Base-by-base conservation (phyloP, 2,888 invertebrate species). In the Dusona sp. region DNA sequence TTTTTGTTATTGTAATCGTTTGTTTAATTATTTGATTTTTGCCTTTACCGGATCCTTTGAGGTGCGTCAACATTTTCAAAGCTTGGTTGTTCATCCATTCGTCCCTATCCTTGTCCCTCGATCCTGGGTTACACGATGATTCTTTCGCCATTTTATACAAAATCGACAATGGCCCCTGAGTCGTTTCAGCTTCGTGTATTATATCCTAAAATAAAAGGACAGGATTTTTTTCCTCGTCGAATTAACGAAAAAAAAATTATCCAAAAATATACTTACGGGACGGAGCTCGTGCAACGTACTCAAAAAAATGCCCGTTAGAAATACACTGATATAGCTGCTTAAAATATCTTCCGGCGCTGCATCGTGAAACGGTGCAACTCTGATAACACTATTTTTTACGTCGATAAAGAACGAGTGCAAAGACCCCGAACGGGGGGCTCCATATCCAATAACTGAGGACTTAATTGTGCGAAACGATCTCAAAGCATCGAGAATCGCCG, bases 301-400 rank as follows among this genome's bases (percentile, higher is more conserved):
- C 91, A 94, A 93, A 22, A 93, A 93, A 73, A 95, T 90, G 73
- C 95, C 95, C 29, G 96, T 94, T 79, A 97, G 92, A 38, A 96
- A 95, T 7, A 97, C 96, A 90, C 97, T 96, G 89, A 96, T 97
- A 92, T 97, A 97, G 7, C 96, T 96, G 91, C 96, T 95, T 13
- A 97, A 91, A n/a, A 97, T 94, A 88, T 96, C 96, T 74, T 94
- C 93, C 0, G 95, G 91, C 0, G 90, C 92, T 33, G 95, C 95
- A n/a, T 95, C 93, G 72, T 95, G 95, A 84, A 95, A 95, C 1
- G 97, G 92, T 51, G 95, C 92, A 29, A 97, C 94, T 91, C 95
- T 95, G 90, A 97, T 95, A 36, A 91, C 94, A 84, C 94, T 94
- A 6, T 91, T 92, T 61, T 94, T 89, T 16, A 95, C 88, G 91